These are phyloP conservation scores for Venusia cambrica DNA, from an alignment of 2,888 invertebrate species.

Conservation along the genomic window DNA sequence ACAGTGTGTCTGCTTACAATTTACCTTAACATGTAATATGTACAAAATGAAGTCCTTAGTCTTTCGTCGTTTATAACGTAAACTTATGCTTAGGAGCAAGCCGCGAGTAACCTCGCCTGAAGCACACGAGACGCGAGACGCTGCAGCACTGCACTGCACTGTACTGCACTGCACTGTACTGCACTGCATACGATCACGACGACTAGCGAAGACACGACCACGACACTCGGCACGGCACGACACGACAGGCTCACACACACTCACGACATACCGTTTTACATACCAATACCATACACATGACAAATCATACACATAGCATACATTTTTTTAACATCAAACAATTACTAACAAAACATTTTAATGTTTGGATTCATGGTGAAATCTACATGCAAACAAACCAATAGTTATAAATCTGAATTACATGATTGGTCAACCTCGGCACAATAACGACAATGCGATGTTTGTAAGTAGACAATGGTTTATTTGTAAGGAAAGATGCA, in stretches of 20 bases:
- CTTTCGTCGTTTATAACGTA: constrained; percentile 70
- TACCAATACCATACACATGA: constrained; percentile 25
- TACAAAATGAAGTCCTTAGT: constrained; percentile 77
- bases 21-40: constrained; percentile 69
- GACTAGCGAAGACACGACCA: constrained; percentile 38
- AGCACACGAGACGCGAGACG: constrained; percentile 46
- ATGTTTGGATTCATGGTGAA: constrained; percentile 49
- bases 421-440: constrained; percentile 31
- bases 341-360: constrained; percentile 61
- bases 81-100: constrained; percentile 59
- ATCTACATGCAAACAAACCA: constrained; percentile 34
- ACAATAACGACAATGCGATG: constrained; percentile 25
- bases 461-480: constrained; percentile 21
- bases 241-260: constrained; percentile 3
- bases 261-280: no score
- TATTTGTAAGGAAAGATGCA: constrained; percentile 25
- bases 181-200: constrained; percentile 32
- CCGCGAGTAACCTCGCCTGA: constrained; percentile 45
- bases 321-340: constrained; percentile 48
- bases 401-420: constrained; percentile 18
- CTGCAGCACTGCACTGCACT: constrained; percentile 38
- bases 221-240: constrained; percentile 13
- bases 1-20: constrained; percentile 72
- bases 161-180: no score
- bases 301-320: constrained; percentile 30